Conservation (phyloP, 64 coral and sea anemone species). For the Trachythela sp. region DNA sequence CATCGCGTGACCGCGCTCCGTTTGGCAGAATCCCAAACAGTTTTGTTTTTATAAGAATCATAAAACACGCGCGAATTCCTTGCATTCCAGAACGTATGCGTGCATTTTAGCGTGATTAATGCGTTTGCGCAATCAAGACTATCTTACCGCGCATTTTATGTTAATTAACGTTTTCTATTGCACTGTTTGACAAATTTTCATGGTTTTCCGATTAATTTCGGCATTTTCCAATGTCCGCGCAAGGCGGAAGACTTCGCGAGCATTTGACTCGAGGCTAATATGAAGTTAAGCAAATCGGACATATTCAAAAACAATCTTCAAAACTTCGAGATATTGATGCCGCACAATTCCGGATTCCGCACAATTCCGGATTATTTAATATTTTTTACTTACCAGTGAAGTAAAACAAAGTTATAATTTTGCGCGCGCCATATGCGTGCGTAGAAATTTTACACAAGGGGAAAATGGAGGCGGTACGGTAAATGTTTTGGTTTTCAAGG, state of each 20-base stretch:
- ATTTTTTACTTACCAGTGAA: too few species aligned
- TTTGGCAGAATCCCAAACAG: background rate
- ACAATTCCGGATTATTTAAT: too few species aligned
- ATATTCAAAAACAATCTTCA: background rate
- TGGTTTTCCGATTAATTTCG: background rate
- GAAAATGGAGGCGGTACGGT: too few species aligned
- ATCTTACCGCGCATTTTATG: background rate
- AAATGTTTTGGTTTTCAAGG: too few species aligned
- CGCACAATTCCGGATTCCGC: background rate
- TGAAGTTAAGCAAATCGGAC: background rate
- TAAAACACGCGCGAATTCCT: background rate
- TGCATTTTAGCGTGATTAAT: background rate
- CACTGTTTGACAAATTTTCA: background rate
- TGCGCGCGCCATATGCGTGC: too few species aligned
- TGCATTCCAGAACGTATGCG: background rate
- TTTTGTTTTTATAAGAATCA: constrained; percentile 2
- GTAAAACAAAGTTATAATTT: too few species aligned
- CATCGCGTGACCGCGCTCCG: background rate
- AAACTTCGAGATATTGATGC: background rate
- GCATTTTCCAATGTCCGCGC: background rate
- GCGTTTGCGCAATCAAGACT: background rate
- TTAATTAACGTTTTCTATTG: background rate
- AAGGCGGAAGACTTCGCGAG: background rate
- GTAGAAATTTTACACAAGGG: too few species aligned
- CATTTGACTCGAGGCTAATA: background rate